These are phyloP conservation scores for Mirounga angustirostris DNA, from an alignment of 2,113 vertebrate genomes.

Conservation along the genomic window DNA sequence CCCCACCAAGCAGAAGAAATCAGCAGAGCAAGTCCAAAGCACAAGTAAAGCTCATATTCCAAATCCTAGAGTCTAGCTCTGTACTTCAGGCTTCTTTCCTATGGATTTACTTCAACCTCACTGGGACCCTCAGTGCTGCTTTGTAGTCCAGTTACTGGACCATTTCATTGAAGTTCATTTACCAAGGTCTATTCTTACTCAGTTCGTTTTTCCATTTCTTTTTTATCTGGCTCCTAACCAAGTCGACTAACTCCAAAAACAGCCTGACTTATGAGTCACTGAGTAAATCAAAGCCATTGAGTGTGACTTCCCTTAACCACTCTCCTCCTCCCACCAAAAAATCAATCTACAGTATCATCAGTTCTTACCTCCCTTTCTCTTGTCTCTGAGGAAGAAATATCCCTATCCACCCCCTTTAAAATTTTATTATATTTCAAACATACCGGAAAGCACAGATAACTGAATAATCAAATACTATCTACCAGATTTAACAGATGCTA, in stretches of 20 bases:
- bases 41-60: background rate
- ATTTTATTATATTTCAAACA: background rate
- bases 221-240: background rate
- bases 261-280: slow-evolving; percentile 30
- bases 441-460: background rate
- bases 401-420: background rate
- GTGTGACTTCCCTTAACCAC: background rate
- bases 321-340: background rate
- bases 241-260: background rate
- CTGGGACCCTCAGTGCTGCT: background rate
- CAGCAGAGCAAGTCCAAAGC: background rate
- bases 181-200: background rate
- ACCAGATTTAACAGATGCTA: background rate
- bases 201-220: slow-evolving; percentile 43
- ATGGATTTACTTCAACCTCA: background rate
- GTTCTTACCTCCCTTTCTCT: slow-evolving; percentile 32
- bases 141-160: background rate
- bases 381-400: background rate
- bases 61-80: background rate
- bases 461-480: background rate
- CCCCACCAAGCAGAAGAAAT: slow-evolving; percentile 19
- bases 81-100: background rate
- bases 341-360: background rate
- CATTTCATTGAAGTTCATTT: slow-evolving; percentile 10
- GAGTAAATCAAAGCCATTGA: slow-evolving; percentile 30